Evolutionary conservation across 2,113 vertebrate species (phyloP).

Genomic region (Nicator chloris): DNA sequence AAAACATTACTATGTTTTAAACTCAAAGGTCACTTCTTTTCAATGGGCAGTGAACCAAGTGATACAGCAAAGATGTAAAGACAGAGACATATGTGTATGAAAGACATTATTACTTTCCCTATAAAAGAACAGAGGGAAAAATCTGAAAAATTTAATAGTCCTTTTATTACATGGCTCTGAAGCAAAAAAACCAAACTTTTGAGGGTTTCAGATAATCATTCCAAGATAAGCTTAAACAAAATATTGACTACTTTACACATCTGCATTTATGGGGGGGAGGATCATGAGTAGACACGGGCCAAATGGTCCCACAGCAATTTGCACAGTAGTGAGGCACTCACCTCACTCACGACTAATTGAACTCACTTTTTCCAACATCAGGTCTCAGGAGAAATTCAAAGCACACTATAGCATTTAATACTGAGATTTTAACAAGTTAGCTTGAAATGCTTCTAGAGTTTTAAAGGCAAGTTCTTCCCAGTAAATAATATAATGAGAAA

Average conservation of each 20-base stretch:
- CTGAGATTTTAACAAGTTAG: conserved; percentile 34
- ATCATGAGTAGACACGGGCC: conserved; percentile 18
- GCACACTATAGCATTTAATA: background rate
- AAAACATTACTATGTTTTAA: conserved; percentile 4
- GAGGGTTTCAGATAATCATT: conserved; percentile 1
- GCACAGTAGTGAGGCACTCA: conserved; percentile 56
- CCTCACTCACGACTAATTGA: conserved; percentile 51
- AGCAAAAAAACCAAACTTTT: background rate
- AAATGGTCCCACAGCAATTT: conserved; percentile 55
- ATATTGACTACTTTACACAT: conserved; percentile 42
- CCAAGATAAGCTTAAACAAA: conserved; percentile 34
- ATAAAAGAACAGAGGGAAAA: background rate
- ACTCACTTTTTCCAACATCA: conserved; percentile 36
- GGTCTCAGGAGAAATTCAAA: conserved; percentile 41
- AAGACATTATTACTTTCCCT: background rate
- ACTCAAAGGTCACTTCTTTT: conserved; percentile 27
- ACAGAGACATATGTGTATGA: background rate
- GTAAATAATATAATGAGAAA: conserved; percentile 48
- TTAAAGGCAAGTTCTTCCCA: conserved; percentile 41
- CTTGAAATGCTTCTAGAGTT: background rate
- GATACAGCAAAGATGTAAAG: background rate
- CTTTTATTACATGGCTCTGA: background rate
- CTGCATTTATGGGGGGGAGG: conserved; percentile 17
- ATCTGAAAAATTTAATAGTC: background rate
- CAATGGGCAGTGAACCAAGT: conserved; percentile 30